Percentiles rank a stretch among this genome's conserved stretches.
These are phyloP conservation scores for Sorex maritimensis DNA, from an alignment of 2,797 vertebrate genomes.

Conservation along the genomic window DNA sequence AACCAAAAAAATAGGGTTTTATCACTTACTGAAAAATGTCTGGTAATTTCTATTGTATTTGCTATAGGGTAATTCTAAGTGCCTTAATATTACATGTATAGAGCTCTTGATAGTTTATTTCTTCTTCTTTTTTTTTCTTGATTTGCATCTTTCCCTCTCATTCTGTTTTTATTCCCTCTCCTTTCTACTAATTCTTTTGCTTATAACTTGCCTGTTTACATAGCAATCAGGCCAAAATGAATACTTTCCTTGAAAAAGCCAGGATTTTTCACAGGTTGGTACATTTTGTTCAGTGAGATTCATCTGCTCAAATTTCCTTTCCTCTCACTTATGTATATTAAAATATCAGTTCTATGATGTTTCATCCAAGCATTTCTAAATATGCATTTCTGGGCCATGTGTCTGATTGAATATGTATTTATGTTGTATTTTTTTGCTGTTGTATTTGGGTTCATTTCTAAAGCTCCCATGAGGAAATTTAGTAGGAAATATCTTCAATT, in stretches of 20 bases:
- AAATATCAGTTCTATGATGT: background rate
- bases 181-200: background rate
- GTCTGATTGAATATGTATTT: constrained; percentile 6
- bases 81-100: background rate
- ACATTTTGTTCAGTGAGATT: background rate
- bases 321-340: background rate
- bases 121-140: background rate
- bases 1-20: too few relatives aligned
- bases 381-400: background rate
- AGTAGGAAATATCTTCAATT: background rate
- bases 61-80: background rate
- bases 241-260: background rate
- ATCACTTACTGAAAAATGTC: too few relatives aligned
- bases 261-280: background rate
- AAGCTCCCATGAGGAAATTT: too few relatives aligned
- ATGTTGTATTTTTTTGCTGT: background rate
- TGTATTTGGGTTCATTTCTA: background rate
- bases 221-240: too few relatives aligned
- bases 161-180: background rate
- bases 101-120: background rate
- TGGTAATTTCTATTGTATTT: background rate
- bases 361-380: background rate
- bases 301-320: background rate
- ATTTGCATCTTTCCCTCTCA: background rate
- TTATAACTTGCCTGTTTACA: background rate